Base-by-base conservation (phyloP, 2,797 vertebrate species). In the Urophycis tenuis region DNA sequence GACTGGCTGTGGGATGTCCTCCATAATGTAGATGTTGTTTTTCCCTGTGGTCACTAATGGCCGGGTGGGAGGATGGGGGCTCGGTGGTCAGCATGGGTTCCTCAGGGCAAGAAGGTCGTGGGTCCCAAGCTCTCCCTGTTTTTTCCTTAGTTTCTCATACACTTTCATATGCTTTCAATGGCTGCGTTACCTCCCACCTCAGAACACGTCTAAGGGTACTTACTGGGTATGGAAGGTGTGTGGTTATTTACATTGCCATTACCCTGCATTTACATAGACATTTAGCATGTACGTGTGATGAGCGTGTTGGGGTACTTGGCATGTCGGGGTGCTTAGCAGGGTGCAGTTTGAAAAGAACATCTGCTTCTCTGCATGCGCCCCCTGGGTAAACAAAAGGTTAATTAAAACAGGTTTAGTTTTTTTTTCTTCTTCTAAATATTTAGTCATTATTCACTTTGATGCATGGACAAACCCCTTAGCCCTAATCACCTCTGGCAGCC, bases 371-470 rank as follows among this genome's bases (percentile, higher is more conserved):
- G 11, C 60, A 67, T 11, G 25, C 22, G 3, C 22, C 53, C 53
- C 22, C 60, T 14, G 60, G 60, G 60, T 29, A 67, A 29, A 67
- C 60, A 25, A 67, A 67, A 67, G 60, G 60, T 67, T 67, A 25
- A 67, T 67, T 67, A 67, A 67, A 67, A 67, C 60, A 29, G 60
- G 60, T 67, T 67, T 67, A 8, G 8, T 64, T 72, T 73, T 74
- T 14, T 19, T 8, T n/a, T 22, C 1, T 14, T 0, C 33, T 22
- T 19, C 72, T 29, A 45, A 74, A 32, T 39, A 78, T 72, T 19
- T 76, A 77, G 72, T 74, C 70, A 74, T 3, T 9, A 75, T 70
- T 83, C 77, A 72, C 45, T 19, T 82, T 30, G 67, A 30, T 73
- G 75, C 81, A 36, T 70, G 12, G 1, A 80, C 76, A 73, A 75